Conservation (phyloP, 2,888 invertebrate genomes). For the Phortica magna region DNA sequence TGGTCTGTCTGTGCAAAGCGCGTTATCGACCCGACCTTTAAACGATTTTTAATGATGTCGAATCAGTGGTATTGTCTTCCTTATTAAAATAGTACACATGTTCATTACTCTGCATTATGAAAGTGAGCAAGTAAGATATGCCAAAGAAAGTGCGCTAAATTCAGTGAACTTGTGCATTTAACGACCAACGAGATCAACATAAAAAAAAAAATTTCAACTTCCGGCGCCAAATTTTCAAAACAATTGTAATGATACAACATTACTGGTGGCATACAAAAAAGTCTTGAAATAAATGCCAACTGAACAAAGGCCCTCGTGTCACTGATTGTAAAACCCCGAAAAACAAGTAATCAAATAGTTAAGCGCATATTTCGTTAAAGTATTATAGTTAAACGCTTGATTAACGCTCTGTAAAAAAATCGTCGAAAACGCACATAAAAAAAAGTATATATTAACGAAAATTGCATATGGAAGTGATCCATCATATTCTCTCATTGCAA, state of each 20-base stretch:
- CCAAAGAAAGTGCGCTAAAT: background rate
- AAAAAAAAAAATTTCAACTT: no score
- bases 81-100: background rate
- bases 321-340: background rate
- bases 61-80: background rate
- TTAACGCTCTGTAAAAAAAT: slow-evolving; percentile 19
- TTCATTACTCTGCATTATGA: background rate
- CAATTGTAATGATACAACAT: no score
- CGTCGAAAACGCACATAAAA: slow-evolving; percentile 21
- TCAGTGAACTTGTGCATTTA: no score
- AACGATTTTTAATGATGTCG: background rate
- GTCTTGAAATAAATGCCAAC: no score
- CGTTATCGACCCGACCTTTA: background rate
- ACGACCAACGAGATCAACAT: no score
- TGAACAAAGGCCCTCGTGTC: no score
- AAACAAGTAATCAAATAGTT: background rate
- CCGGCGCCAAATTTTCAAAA: no score
- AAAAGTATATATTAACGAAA: slow-evolving; percentile 62
- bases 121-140: background rate
- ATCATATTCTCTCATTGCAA: slow-evolving; percentile 57
- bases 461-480: slow-evolving; percentile 75
- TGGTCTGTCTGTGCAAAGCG: background rate
- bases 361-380: background rate
- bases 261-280: no score
- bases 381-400: background rate